Conservation (phyloP, 1,140 invertebrate species). For the Drosophila kanapiae region DNA sequence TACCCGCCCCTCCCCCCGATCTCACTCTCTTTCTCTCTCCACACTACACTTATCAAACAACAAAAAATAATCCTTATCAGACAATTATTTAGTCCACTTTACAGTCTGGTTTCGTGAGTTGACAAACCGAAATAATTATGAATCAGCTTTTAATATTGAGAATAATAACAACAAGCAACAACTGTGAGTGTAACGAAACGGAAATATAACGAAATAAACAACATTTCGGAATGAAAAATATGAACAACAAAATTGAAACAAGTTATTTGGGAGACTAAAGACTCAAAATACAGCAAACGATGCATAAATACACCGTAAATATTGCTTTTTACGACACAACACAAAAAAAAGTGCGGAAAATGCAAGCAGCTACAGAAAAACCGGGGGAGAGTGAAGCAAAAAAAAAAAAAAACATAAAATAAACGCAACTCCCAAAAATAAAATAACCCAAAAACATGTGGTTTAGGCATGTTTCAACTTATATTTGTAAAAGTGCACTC, state of each 20-base stretch:
- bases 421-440: slow-evolving; percentile 18
- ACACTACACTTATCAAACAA: slow-evolving; percentile 18
- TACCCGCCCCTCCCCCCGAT: not conserved
- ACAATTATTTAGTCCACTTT: slow-evolving; percentile 51
- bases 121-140: slow-evolving; percentile 75
- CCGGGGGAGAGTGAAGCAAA: not conserved
- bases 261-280: slow-evolving; percentile 25
- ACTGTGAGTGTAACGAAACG: slow-evolving; percentile 49
- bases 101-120: slow-evolving; percentile 41
- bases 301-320: slow-evolving; percentile 15
- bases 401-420: slow-evolving; percentile 2
- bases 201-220: slow-evolving; percentile 48
- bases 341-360: slow-evolving; percentile 16
- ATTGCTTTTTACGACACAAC: slow-evolving; percentile 21
- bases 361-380: slow-evolving; percentile 13
- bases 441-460: slow-evolving; percentile 30
- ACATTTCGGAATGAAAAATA: slow-evolving; percentile 16
- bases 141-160: slow-evolving; percentile 60
- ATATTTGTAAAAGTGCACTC: slow-evolving; percentile 1
- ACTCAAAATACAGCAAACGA: slow-evolving; percentile 25
- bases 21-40: not conserved
- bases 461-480: slow-evolving; percentile 29
- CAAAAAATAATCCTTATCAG: slow-evolving; percentile 39
- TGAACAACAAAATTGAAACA: slow-evolving; percentile 17
- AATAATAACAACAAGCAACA: slow-evolving; percentile 17